Conservation (phyloP, 2,888 invertebrate species). For the Horisme vitalbata region DNA sequence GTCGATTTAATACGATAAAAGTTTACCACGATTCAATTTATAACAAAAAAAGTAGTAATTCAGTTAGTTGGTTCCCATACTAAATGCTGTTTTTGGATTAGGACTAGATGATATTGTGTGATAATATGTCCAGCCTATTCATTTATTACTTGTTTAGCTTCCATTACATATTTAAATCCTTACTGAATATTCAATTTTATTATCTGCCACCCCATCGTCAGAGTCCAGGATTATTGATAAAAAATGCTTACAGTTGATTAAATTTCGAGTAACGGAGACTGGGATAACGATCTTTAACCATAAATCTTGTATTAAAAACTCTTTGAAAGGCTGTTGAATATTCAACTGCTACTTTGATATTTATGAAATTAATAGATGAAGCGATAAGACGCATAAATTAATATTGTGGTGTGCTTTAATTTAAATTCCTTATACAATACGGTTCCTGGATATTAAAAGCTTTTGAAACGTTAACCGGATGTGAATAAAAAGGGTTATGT, state of each 20-base stretch:
- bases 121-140: no score
- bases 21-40: no score
- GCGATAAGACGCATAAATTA: slow-evolving; percentile 19
- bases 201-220: slow-evolving; percentile 17
- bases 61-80: no score
- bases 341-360: slow-evolving; percentile 23
- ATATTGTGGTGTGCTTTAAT: slow-evolving; percentile 6
- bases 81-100: no score
- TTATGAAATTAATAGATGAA: slow-evolving; percentile 18
- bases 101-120: no score
- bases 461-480: background rate
- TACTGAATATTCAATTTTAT: slow-evolving; percentile 40
- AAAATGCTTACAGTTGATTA: slow-evolving; percentile 47
- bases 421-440: slow-evolving; percentile 8
- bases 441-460: background rate
- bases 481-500: background rate
- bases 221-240: slow-evolving; percentile 13
- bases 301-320: slow-evolving; percentile 45
- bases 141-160: background rate
- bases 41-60: no score
- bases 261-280: slow-evolving; percentile 58
- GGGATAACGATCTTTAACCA: slow-evolving; percentile 44
- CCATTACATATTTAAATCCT: slow-evolving; percentile 33
- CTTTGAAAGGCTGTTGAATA: slow-evolving; percentile 19
- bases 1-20: no score